Conservation (phyloP, 2,797 vertebrate species). For the Syngnathus rostellatus region DNA sequence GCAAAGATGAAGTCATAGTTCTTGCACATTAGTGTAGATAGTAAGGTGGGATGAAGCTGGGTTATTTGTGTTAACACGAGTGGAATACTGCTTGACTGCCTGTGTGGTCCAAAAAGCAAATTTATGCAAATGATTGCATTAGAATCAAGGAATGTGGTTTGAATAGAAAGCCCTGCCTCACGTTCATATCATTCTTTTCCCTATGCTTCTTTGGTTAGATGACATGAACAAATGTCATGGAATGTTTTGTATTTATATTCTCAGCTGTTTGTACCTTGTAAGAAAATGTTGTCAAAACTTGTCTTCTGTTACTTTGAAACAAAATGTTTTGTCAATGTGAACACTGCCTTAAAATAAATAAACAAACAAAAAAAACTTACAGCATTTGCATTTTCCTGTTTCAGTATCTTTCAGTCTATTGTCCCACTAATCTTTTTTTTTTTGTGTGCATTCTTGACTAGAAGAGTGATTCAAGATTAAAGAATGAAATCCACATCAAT, state of each 20-base stretch:
- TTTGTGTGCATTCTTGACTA: neutral
- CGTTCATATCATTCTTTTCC: slow-evolving; percentile 18
- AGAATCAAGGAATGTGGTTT: neutral
- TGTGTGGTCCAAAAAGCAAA: neutral
- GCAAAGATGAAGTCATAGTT: slow-evolving; percentile 11
- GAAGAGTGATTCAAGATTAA: neutral
- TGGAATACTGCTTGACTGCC: neutral
- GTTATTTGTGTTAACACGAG: neutral
- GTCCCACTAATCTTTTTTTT: neutral
- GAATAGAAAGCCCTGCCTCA: neutral
- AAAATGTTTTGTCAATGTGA: slow-evolving; percentile 42
- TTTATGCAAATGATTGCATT: neutral
- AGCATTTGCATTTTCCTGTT: slow-evolving; percentile 1
- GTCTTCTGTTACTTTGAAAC: slow-evolving; percentile 17
- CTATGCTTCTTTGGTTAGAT: slow-evolving; percentile 14
- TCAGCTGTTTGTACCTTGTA: slow-evolving; percentile 46
- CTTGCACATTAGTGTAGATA: slow-evolving; percentile 7
- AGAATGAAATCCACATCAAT: neutral
- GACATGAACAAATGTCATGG: slow-evolving; percentile 26
- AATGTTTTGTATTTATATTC: slow-evolving; percentile 55
- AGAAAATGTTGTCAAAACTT: slow-evolving; percentile 19
- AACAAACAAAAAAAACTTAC: slow-evolving; percentile 27
- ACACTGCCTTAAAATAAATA: slow-evolving; percentile 66
- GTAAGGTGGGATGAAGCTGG: neutral
- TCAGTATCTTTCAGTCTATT: neutral